Evolutionary conservation across 2,888 invertebrate genomes (phyloP).

Genomic region (Phasia obesa): DNA sequence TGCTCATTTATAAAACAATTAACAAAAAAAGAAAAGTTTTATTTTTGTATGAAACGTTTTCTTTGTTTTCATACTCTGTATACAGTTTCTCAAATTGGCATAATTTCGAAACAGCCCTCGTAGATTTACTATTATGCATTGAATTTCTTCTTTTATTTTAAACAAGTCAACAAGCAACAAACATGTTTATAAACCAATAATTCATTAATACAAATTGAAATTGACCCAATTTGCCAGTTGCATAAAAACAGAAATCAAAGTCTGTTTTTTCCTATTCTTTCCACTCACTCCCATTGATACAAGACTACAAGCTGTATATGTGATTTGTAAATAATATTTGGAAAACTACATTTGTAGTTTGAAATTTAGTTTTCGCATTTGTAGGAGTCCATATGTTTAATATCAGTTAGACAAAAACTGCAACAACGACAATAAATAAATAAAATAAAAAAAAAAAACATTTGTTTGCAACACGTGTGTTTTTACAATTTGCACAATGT

Average conservation of each 20-base stretch:
- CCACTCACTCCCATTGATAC: conserved; percentile 2
- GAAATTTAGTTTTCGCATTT: conserved; percentile 66
- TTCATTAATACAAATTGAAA: conserved; percentile 71
- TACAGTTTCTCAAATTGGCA: too few species aligned
- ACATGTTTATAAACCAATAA: conserved; percentile 66
- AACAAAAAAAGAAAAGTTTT: too few species aligned
- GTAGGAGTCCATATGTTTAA: conserved; percentile 57
- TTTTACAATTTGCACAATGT: conserved; percentile 41
- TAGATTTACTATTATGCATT: not conserved
- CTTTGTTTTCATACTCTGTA: too few species aligned
- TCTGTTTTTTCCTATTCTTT: not conserved
- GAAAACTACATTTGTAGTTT: conserved; percentile 32
- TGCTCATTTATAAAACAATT: too few species aligned
- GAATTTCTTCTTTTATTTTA: conserved; percentile 14
- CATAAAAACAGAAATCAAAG: conserved; percentile 45
- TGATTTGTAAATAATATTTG: conserved; percentile 40
- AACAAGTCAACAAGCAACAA: conserved; percentile 45
- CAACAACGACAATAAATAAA: too few species aligned
- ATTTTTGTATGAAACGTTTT: too few species aligned
- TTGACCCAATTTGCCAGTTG: conserved; percentile 70
- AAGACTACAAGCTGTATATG: conserved; percentile 12
- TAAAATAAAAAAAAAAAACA: conserved; percentile 42
- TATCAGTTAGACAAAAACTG: conserved; percentile 5
- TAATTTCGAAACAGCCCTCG: too few species aligned
- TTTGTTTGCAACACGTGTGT: conserved; percentile 69